Conservation (phyloP, 2,888 invertebrate species). For the Lepidochrysops patricia region DNA sequence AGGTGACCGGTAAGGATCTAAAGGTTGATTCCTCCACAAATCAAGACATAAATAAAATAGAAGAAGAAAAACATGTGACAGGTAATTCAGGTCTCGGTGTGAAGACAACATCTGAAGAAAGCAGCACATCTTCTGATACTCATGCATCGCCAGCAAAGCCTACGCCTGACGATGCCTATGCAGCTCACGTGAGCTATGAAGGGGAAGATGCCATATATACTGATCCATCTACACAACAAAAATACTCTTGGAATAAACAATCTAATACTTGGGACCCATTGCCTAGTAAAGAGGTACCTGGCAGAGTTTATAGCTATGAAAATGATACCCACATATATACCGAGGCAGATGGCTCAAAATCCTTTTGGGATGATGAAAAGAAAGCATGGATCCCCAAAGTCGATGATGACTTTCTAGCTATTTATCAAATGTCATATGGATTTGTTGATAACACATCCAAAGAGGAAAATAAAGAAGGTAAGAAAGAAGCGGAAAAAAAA, state of each 20-base stretch:
- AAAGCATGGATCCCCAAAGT: conserved; percentile 98
- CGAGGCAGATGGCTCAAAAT: conserved; percentile 90
- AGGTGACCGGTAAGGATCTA: neutral
- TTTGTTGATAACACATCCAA: conserved; percentile 78
- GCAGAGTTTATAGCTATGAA: conserved; percentile 79
- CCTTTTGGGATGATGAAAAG: conserved; percentile 92
- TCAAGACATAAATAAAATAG: neutral
- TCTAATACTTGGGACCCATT: conserved; percentile 62
- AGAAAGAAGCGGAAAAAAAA: conserved; percentile 41
- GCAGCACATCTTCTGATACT: neutral
- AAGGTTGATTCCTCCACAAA: neutral
- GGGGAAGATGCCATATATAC: conserved; percentile 82
- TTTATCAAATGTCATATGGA: conserved; percentile 96
- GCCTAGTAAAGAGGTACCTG: conserved; percentile 40
- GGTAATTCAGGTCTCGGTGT: neutral
- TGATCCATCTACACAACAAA: conserved; percentile 79
- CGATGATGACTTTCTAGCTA: conserved; percentile 96
- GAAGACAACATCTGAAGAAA: conserved; percentile 6
- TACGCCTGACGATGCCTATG: conserved; percentile 42
- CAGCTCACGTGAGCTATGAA: conserved; percentile 80
- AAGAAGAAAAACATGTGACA: neutral
- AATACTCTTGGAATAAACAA: conserved; percentile 77
- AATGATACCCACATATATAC: conserved; percentile 86
- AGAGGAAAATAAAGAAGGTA: conserved; percentile 38
- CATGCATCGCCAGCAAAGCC: neutral